Evolutionary conservation across 2,797 vertebrate species (phyloP).

Genomic region (Onychomys torridus): DNA sequence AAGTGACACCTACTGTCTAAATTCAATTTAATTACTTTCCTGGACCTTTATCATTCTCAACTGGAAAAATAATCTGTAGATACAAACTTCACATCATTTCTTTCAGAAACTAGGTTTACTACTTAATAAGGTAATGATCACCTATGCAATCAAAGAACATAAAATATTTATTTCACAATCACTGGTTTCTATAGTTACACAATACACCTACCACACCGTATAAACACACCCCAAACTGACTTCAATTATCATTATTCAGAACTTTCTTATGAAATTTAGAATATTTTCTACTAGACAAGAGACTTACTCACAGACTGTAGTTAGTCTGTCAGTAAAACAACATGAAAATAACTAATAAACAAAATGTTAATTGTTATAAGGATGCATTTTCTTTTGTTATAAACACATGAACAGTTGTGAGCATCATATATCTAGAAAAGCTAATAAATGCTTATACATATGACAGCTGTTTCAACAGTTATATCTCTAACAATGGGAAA

Average conservation of each 20-base stretch:
- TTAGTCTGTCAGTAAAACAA: conserved; percentile 1
- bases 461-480: background rate
- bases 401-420: background rate
- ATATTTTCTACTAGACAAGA: background rate
- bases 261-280: conserved; percentile 25
- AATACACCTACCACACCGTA: background rate
- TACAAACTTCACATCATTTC: conserved; percentile 37
- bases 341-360: conserved; percentile 10
- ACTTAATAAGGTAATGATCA: conserved; percentile 27
- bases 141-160: conserved; percentile 17
- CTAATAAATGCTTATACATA: background rate
- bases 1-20: background rate
- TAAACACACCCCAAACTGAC: background rate
- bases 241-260: background rate
- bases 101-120: conserved; percentile 46
- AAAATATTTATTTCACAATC: conserved; percentile 22
- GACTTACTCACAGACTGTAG: background rate
- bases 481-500: background rate
- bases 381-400: conserved; percentile 25
- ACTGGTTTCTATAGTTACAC: background rate
- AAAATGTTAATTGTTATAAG: conserved; percentile 16
- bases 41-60: background rate
- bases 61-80: conserved; percentile 12
- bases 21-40: conserved; percentile 39
- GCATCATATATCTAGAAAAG: background rate